phyloP scores from a whole-genome alignment of 2,888 invertebrate genomes.

The Pristionchus japonicus region DNA sequence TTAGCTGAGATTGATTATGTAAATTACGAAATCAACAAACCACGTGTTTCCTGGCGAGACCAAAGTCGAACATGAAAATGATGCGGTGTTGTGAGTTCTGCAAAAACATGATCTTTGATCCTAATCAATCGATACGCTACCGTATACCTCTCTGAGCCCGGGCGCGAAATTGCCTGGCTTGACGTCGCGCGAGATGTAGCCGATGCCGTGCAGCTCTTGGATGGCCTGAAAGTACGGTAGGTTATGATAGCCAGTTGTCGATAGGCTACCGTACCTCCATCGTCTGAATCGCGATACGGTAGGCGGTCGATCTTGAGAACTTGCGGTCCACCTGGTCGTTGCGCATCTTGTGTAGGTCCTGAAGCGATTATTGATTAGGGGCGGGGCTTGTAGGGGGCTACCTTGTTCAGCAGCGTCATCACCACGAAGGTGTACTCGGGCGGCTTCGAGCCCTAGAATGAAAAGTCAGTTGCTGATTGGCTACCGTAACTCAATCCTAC shows the following conservation, averaged over 20 bases:
- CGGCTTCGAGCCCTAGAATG: slow-evolving; percentile 59
- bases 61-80: slow-evolving; percentile 59
- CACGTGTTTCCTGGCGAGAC: slow-evolving; percentile 60
- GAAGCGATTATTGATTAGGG: background rate
- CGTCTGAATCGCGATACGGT: slow-evolving; percentile 61
- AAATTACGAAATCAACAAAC: slow-evolving; percentile 2
- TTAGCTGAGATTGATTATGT: no score
- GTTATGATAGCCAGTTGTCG: background rate
- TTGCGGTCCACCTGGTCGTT: slow-evolving; percentile 58
- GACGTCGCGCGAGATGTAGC: slow-evolving; percentile 65
- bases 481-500: background rate
- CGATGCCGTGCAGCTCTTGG: slow-evolving; percentile 64
- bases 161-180: slow-evolving; percentile 71
- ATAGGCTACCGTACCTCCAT: slow-evolving; percentile 52
- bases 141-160: slow-evolving; percentile 58
- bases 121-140: background rate
- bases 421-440: slow-evolving; percentile 64
- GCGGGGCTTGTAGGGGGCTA: background rate
- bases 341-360: slow-evolving; percentile 65
- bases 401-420: slow-evolving; percentile 63
- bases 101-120: background rate
- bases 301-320: slow-evolving; percentile 61
- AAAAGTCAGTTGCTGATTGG: background rate
- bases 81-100: background rate
- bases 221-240: slow-evolving; percentile 54